Conservation (phyloP, 2,888 invertebrate species). For the Alcis repandata region DNA sequence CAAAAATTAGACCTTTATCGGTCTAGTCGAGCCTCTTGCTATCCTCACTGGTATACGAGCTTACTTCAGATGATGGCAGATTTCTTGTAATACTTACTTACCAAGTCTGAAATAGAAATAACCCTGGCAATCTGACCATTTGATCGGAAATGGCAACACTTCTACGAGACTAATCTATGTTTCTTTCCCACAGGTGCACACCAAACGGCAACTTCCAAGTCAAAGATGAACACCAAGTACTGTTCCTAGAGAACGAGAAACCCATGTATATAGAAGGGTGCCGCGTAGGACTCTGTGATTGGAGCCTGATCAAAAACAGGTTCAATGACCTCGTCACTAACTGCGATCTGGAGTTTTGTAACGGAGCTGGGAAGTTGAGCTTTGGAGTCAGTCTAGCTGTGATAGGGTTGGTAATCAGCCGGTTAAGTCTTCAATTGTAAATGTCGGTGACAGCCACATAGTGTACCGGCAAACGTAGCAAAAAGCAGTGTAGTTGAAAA, state of each 20-base stretch:
- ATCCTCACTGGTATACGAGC: too few species aligned
- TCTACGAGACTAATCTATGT: too few species aligned
- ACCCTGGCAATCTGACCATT: too few species aligned
- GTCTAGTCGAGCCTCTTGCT: too few species aligned
- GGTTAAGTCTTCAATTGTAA: conserved; percentile 31
- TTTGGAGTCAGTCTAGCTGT: conserved; percentile 51
- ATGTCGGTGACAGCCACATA: background rate
- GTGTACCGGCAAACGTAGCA: background rate
- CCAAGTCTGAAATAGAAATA: too few species aligned
- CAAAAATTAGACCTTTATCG: too few species aligned
- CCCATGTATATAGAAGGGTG: conserved; percentile 90
- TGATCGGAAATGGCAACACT: too few species aligned
- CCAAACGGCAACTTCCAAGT: conserved; percentile 77
- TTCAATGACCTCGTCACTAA: conserved; percentile 84
- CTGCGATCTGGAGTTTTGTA: conserved; percentile 87
- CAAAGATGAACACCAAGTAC: conserved; percentile 75
- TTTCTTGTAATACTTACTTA: too few species aligned
- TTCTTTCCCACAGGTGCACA: conserved; percentile 82
- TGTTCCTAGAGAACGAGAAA: conserved; percentile 91
- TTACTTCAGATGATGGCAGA: too few species aligned
- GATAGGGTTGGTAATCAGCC: conserved; percentile 40
- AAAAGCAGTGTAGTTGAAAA: background rate
- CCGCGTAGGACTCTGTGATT: conserved; percentile 92
- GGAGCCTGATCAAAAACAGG: conserved; percentile 88
- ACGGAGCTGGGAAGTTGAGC: conserved; percentile 57